A percentile compares a stretch with the other conserved stretches of the same genome.
phyloP scores from a whole-genome alignment of 2,113 vertebrate species.

The Orcinus orca region DNA sequence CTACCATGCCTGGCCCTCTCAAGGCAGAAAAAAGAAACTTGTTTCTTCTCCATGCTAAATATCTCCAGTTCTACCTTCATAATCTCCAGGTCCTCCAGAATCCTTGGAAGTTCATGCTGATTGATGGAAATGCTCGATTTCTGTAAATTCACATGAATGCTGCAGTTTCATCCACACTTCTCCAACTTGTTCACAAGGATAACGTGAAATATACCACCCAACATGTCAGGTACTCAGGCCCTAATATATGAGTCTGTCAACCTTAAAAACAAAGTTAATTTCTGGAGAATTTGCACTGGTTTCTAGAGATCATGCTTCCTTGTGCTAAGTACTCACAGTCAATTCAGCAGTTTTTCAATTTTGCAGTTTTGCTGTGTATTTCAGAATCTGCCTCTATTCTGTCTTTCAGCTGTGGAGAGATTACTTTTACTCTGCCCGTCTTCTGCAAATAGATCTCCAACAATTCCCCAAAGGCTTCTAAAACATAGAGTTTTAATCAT shows the following conservation, averaged over 20 bases:
- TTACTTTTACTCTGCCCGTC: not conserved
- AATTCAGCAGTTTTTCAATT: not conserved
- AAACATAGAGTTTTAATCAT: not conserved
- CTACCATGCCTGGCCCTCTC: not conserved
- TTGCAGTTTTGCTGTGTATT: not conserved
- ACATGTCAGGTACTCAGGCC: not conserved
- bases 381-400: not conserved
- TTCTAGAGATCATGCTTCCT: conserved; percentile 1
- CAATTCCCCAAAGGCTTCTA: not conserved
- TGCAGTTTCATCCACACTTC: not conserved
- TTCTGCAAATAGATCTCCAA: not conserved
- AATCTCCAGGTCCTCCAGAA: not conserved
- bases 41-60: not conserved
- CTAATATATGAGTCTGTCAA: not conserved
- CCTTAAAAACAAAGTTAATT: conserved; percentile 2
- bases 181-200: not conserved
- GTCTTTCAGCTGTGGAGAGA: not conserved
- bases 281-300: not conserved
- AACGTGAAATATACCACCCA: not conserved
- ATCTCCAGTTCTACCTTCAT: not conserved
- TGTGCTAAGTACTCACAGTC: not conserved
- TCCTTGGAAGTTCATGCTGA: not conserved
- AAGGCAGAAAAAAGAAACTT: not conserved
- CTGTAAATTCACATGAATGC: not conserved
- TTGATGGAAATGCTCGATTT: not conserved